phyloP scores from a whole-genome alignment of 2,113 vertebrate genomes.

The Centropus bengalensis region DNA sequence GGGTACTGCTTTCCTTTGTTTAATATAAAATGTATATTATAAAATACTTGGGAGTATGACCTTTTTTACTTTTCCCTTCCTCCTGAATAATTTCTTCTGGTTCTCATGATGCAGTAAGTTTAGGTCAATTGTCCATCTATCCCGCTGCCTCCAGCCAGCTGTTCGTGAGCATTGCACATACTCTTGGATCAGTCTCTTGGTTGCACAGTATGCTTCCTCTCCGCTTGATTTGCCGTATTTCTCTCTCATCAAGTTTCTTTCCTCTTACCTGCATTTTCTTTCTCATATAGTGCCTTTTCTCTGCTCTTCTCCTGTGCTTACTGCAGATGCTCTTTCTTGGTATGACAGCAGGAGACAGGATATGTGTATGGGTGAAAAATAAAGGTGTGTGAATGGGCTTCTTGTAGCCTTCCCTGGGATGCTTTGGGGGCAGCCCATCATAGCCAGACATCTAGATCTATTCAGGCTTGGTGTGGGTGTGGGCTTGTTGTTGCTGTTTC shows the following conservation, averaged over 20 bases:
- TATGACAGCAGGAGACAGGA: not conserved
- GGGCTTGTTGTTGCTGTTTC: not conserved
- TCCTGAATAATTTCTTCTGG: not conserved
- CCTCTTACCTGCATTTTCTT: not conserved
- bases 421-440: not conserved
- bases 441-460: not conserved
- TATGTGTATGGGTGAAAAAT: rapidly evolving
- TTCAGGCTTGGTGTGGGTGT: not conserved
- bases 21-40: not conserved
- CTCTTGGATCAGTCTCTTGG: not conserved
- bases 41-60: not conserved
- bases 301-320: not conserved
- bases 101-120: not conserved
- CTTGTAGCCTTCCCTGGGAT: not conserved
- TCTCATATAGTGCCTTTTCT: not conserved
- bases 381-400: not conserved
- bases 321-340: not conserved
- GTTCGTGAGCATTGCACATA: not conserved
- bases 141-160: not conserved
- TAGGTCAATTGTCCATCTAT: not conserved
- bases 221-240: not conserved
- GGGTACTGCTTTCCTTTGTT: not conserved
- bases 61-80: no score
- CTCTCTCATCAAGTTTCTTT: not conserved
- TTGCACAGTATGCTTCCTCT: not conserved